Conservation (phyloP, 2,113 vertebrate genomes). For the Bombycilla garrulus region DNA sequence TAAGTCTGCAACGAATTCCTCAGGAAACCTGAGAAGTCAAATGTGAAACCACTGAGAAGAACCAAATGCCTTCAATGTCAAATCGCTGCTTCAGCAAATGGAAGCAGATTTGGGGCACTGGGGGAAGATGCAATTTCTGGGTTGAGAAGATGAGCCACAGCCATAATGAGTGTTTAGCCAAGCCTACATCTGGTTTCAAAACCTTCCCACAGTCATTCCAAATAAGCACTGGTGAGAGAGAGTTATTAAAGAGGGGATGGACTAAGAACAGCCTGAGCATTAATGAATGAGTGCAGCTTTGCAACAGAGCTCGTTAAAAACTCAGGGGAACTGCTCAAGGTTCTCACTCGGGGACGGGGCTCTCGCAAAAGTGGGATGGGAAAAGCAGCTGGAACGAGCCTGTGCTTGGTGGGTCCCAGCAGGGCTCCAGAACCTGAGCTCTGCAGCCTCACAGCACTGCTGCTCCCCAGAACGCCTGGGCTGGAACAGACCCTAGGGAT, state of each 20-base stretch:
- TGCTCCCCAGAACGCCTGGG: not conserved
- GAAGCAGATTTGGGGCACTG: constrained; percentile 1
- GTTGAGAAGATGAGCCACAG: constrained; percentile 6
- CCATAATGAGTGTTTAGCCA: constrained; percentile 23
- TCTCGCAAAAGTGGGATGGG: not conserved
- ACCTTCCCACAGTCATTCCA: constrained; percentile 30
- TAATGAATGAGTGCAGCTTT: not conserved
- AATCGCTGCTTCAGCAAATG: constrained; percentile 42
- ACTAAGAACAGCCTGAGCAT: not conserved
- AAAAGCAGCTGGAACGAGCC: accelerated
- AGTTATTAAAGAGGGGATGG: not conserved
- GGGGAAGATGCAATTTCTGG: not conserved
- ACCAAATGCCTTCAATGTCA: not conserved
- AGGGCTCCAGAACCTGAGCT: not conserved
- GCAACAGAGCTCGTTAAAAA: not conserved
- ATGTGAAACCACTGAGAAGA: not conserved
- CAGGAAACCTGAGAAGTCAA: not conserved
- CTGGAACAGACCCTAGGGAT: not conserved
- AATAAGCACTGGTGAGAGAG: not conserved
- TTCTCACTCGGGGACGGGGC: accelerated
- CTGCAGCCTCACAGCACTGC: not conserved
- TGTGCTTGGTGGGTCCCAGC: not conserved
- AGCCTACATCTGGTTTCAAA: not conserved
- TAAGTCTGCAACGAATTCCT: not conserved
- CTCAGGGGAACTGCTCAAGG: not conserved